Base-by-base conservation (phyloP, 2,888 invertebrate genomes). In the Calameuta filiformis region DNA sequence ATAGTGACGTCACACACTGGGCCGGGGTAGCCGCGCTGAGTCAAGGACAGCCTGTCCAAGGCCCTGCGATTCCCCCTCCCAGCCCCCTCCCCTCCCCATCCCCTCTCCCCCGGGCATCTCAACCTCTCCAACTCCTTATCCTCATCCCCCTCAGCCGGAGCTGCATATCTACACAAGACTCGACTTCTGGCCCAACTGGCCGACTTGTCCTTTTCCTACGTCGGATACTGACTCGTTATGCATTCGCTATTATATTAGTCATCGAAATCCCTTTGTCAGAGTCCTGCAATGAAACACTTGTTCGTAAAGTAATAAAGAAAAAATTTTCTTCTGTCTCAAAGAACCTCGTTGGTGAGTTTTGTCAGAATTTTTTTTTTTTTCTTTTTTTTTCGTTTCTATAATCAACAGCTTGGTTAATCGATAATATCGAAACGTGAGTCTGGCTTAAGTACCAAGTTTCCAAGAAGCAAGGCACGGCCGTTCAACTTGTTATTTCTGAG, bases 21-120 rank as follows among this genome's bases (percentile, higher is more conserved):
- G 85, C 87, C 89, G 91, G 91, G 91, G 91, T 91, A 91, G 91
- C 91, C 90, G 91, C 91, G 91, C 91, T 89, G 90, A 91, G 91
- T 91, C 91, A 91, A 91, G 91, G 91, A 91, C 91, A 91, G 88
- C 83, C 87, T 83, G 87, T 82, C 89, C 91, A 91, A 91, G 91
- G 91, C 89, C 88, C 87, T 80, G 75, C 75, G 74, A 80, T 83
- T 79, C 81, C 76, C 75, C 77, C 73, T 78, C 30, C 30, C 30
- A 30, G 34, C 69, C 76, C 73, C 69, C 73, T 69, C 31, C 71
- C 74, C n/a, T n/a, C n/a, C n/a, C n/a, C n/a, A n/a, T n/a, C 76
- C 73, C 69, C 73, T 69, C 31, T 69, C 74, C 35, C 74, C 73
- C 77, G 12, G 73, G 75, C 79, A 71, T 76, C 69, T 79, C 76